Percentiles rank a stretch among this genome's conserved stretches.
Conservation (phyloP, 2,888 invertebrate species). For the Drosophila nr. fundita region DNA sequence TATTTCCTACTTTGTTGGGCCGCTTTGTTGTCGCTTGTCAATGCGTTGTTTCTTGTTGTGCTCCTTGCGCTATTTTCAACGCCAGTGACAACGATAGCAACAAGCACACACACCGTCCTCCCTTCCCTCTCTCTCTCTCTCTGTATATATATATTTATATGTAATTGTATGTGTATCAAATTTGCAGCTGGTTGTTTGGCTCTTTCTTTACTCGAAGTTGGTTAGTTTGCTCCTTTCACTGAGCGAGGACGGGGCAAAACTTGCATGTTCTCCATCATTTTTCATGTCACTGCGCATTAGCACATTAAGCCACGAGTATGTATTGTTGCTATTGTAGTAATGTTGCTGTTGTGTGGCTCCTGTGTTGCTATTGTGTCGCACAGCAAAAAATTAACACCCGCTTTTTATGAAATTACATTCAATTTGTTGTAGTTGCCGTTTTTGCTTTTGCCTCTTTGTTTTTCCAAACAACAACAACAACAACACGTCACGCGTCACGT, state of each 20-base stretch:
- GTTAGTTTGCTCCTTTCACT: slow-evolving; percentile 50
- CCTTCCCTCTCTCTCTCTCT: neutral
- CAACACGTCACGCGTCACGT: slow-evolving; percentile 35
- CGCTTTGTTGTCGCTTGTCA: slow-evolving; percentile 66
- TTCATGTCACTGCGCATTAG: slow-evolving; percentile 78
- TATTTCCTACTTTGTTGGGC: slow-evolving; percentile 11
- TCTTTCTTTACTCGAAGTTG: slow-evolving; percentile 50
- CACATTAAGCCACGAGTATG: slow-evolving; percentile 72
- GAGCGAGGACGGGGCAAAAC: slow-evolving; percentile 49
- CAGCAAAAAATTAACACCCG: slow-evolving; percentile 78
- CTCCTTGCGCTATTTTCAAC: slow-evolving; percentile 9
- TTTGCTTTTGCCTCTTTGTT: slow-evolving; percentile 37
- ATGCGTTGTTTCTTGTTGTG: slow-evolving; percentile 50
- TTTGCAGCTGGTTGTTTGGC: slow-evolving; percentile 69
- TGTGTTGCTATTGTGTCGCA: slow-evolving; percentile 46
- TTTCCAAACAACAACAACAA: slow-evolving; percentile 34
- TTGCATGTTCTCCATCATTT: slow-evolving; percentile 78
- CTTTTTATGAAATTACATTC: slow-evolving; percentile 80
- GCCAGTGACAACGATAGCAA: slow-evolving; percentile 30
- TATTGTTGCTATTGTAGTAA: slow-evolving; percentile 45
- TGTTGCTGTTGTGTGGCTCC: slow-evolving; percentile 23
- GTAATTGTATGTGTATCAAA: slow-evolving; percentile 43
- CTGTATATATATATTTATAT: slow-evolving; percentile 18
- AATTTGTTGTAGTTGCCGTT: slow-evolving; percentile 72
- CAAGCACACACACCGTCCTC: slow-evolving; percentile 11